Conservation (phyloP, 2,113 vertebrate genomes). For the Oncorhynchus tshawytscha region DNA sequence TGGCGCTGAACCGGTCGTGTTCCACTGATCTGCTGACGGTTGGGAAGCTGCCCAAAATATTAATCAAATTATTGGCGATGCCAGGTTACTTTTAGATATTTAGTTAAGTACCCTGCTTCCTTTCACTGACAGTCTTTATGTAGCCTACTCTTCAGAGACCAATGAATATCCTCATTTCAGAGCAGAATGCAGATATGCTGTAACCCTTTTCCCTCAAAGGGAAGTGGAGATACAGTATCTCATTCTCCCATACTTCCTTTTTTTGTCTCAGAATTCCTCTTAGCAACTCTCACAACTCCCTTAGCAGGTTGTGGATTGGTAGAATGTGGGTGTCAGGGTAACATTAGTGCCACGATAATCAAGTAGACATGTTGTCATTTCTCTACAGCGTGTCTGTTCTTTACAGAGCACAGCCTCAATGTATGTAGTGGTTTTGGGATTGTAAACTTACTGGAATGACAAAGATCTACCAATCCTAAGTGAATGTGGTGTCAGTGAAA, state of each 20-base stretch:
- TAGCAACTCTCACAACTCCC: conserved; percentile 15
- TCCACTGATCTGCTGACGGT: background rate
- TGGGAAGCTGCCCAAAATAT: background rate
- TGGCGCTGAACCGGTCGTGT: background rate
- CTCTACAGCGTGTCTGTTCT: background rate
- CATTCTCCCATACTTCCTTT: background rate
- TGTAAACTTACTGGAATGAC: too few species aligned
- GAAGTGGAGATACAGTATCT: background rate
- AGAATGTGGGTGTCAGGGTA: conserved; percentile 9
- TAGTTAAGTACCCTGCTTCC: background rate
- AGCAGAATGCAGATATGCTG: background rate
- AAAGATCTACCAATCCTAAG: too few species aligned
- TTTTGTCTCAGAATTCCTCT: background rate
- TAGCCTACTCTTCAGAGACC: background rate
- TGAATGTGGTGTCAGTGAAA: background rate
- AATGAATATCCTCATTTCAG: background rate
- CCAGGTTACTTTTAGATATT: conserved; percentile 2
- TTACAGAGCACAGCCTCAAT: too few species aligned
- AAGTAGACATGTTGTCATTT: background rate
- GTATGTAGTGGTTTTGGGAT: too few species aligned
- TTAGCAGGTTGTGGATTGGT: conserved; percentile 18
- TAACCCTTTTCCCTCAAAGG: background rate
- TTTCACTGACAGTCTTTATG: background rate
- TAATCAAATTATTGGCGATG: background rate
- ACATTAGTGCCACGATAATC: conserved; percentile 9